Evolutionary conservation across 2,888 invertebrate genomes (phyloP).

Genomic region (Acanthosoma haemorrhoidale): DNA sequence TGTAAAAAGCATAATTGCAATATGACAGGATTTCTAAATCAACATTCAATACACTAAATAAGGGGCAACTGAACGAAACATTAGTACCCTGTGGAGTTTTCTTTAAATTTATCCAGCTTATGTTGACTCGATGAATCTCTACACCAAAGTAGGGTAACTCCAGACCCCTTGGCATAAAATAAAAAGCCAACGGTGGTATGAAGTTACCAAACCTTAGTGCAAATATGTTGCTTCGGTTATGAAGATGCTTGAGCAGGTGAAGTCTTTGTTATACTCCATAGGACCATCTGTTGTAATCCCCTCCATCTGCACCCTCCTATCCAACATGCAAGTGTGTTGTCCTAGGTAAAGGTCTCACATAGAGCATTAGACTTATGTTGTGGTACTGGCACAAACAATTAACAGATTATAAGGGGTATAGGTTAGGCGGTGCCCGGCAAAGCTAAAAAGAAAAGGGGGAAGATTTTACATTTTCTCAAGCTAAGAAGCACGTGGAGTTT

Average conservation of each 20-base stretch:
- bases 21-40: too few species aligned
- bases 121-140: constrained; percentile 41
- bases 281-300: constrained; percentile 13
- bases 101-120: too few species aligned
- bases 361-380: not conserved
- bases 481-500: not conserved
- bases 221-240: not conserved
- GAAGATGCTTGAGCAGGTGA: not conserved
- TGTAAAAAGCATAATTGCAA: too few species aligned
- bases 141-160: constrained; percentile 70
- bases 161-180: constrained; percentile 65
- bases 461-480: too few species aligned
- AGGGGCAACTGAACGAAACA: too few species aligned
- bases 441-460: too few species aligned
- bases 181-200: constrained; percentile 71
- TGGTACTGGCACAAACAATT: not conserved
- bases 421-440: too few species aligned
- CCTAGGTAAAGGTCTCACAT: constrained; percentile 13
- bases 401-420: not conserved
- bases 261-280: not conserved
- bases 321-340: constrained; percentile 20
- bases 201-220: constrained; percentile 65
- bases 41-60: too few species aligned
- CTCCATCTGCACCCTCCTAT: constrained; percentile 23
- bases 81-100: too few species aligned